These are phyloP conservation scores for Catharus ustulatus DNA, from an alignment of 2,797 vertebrate genomes.

Conservation along the genomic window DNA sequence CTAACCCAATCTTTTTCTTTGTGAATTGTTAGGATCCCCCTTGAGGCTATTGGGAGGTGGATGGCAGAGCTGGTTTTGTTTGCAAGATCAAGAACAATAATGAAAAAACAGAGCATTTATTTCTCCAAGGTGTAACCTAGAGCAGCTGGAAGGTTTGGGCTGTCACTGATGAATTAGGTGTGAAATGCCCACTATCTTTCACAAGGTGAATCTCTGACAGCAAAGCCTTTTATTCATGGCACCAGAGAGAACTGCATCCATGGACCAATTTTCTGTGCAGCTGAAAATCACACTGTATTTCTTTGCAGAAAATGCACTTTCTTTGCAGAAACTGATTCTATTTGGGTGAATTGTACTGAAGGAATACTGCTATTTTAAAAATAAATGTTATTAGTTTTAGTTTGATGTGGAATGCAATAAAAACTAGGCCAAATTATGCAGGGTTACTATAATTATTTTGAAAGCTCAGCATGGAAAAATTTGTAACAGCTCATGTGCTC, in stretches of 20 bases:
- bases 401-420: constrained; percentile 42
- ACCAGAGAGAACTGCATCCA: background rate
- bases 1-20: background rate
- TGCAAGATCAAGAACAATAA: background rate
- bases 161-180: background rate
- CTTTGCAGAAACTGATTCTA: constrained; percentile 12
- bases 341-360: constrained; percentile 27
- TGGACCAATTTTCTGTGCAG: background rate
- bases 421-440: constrained; percentile 10
- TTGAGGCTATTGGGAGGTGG: background rate
- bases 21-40: background rate
- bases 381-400: constrained; percentile 23
- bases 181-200: background rate
- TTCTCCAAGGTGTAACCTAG: background rate
- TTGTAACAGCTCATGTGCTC: constrained; percentile 37
- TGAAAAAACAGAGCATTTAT: background rate
- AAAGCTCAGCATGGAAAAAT: constrained; percentile 54
- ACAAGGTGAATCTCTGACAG: background rate
- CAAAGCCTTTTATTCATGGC: background rate
- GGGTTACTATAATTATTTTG: constrained; percentile 56
- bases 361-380: constrained; percentile 23
- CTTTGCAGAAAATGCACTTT: background rate
- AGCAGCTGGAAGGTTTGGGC: background rate
- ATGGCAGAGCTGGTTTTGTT: background rate
- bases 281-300: background rate